phyloP scores from a whole-genome alignment of 2,113 vertebrate species.

The Coryphaenoides rupestris region DNA sequence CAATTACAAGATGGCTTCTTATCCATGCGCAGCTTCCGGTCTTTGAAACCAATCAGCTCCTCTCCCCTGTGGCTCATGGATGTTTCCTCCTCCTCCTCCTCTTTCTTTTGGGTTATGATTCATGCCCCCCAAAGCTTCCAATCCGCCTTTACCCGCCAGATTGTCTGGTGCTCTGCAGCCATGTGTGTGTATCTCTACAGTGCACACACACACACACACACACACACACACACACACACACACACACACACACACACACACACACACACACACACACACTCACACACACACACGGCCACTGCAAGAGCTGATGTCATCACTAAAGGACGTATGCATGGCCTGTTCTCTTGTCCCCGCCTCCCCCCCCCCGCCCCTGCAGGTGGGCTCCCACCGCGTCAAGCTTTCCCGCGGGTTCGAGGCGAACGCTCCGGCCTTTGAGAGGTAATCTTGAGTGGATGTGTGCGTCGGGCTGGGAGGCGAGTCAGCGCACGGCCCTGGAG shows the following conservation, averaged over 20 bases:
- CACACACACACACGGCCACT: background rate
- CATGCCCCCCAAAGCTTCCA: constrained; percentile 5
- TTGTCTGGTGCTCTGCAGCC: background rate
- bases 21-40: background rate
- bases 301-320: background rate
- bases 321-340: background rate
- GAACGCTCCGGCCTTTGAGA: constrained; percentile 96
- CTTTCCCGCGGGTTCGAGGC: constrained; percentile 97
- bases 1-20: no score
- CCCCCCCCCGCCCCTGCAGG: constrained; percentile 66
- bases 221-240: background rate
- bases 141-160: constrained; percentile 20
- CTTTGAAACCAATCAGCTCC: constrained; percentile 8
- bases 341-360: constrained; percentile 23
- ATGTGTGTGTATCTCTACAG: background rate
- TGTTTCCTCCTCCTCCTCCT: background rate
- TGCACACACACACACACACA: background rate
- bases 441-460: constrained; percentile 65
- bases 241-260: background rate
- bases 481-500: no score
- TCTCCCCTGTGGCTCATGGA: constrained; percentile 10
- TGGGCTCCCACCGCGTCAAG: constrained; percentile 97
- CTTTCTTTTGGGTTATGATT: constrained; percentile 5
- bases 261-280: background rate
- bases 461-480: background rate